Evolutionary conservation across 2,888 invertebrate genomes (phyloP), one percentile per base, ranked within the genome.

Genomic region (Eilema sororculum): DNA sequence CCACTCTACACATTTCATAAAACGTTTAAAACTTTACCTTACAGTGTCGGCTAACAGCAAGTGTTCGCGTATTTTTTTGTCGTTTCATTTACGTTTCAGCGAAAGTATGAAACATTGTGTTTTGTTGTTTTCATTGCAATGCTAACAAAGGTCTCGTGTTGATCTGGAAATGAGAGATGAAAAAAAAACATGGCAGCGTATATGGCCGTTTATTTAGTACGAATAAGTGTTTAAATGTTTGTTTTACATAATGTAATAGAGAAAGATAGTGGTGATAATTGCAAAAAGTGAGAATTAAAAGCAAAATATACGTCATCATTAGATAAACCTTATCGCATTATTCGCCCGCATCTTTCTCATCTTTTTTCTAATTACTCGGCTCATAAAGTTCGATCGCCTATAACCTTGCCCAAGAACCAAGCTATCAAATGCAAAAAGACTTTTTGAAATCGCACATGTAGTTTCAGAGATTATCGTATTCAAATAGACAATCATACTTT

Each of bases 11-110:
- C 70, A 73, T 76, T 70, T 76, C 73, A 22, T 28, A 30, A 76
- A 78, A 66, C 72, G 66, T 75, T 84, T 76, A 73, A 79, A 82
- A 85, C 77, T 81, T 78, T 68, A 71, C 73, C 72, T 70, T 59
- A 72, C 75, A 68, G 24, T 74, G 66, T 74, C 67, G 46, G 78
- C 75, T 75, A 81, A 72, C 57, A 9, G 52, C 52, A 69, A 78
- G 73, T 67, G 67, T 70, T 71, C n/a, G 25, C 64, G 60, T 71
- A 71, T 59, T 72, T 69, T 61, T 56, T 37, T 30, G 37, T 41
- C 24, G 24, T 62, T 65, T 41, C 8, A 62, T 41, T 56, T 56
- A 8, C 24, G 16, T 24, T 37, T 33, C 20, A n/a, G 20, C 10
- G 2, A 57, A 63, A 63, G 2, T 70, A 72, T 41, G 65, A 62